A percentile compares a stretch with the other conserved stretches of the same genome.
Conservation (phyloP, 1,140 invertebrate genomes). For the Pomacea maculata region DNA sequence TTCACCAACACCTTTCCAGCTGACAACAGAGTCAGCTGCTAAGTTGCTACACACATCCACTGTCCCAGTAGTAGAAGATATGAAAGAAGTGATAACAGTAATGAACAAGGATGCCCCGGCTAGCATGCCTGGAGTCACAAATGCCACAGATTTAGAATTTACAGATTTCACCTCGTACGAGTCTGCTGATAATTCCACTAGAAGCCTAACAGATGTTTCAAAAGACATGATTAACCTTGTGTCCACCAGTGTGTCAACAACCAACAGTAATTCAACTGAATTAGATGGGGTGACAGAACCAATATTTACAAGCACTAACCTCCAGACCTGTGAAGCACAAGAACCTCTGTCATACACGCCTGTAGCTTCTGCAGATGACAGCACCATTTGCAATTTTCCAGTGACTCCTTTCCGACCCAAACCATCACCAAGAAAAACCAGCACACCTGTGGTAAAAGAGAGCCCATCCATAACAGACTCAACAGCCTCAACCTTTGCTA, state of each 20-base stretch:
- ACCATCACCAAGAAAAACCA: constrained; percentile 13
- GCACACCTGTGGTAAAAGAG: constrained; percentile 14
- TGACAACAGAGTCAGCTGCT: constrained; percentile 8
- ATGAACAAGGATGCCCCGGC: not conserved
- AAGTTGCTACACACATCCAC: not conserved
- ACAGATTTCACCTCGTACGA: constrained; percentile 16
- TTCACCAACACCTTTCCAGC: not conserved
- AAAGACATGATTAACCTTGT: not conserved
- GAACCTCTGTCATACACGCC: not conserved
- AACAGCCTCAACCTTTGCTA: constrained; percentile 5
- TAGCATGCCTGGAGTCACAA: not conserved
- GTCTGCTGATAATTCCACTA: constrained; percentile 5
- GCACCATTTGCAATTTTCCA: not conserved
- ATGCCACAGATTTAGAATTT: constrained; percentile 9
- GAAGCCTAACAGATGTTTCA: constrained; percentile 1
- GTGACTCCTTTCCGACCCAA: not conserved
- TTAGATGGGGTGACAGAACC: not conserved
- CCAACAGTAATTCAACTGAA: not conserved
- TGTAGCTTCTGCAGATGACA: no score
- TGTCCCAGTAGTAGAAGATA: not conserved
- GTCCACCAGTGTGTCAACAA: not conserved
- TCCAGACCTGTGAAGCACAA: not conserved
- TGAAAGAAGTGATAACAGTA: no score
- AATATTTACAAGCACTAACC: not conserved
- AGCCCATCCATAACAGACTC: not conserved